Evolutionary conservation across 2,113 vertebrate genomes (phyloP).

Genomic region (Urocolius indicus): DNA sequence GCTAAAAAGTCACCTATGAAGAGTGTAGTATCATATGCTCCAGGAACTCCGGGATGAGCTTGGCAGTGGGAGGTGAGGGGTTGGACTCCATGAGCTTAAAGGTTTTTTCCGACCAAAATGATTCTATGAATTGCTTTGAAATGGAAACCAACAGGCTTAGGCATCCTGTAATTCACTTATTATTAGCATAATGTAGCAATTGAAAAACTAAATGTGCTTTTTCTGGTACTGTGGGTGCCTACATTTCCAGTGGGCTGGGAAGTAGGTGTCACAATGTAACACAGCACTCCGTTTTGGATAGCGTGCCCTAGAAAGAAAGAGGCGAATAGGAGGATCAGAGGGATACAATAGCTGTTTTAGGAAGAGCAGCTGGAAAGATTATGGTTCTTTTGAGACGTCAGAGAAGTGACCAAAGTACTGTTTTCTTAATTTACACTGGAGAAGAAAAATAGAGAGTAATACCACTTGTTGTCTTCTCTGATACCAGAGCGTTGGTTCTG

Average conservation of each 20-base stretch:
- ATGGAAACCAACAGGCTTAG: neutral
- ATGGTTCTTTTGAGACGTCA: no score
- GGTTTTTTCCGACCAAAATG: no score
- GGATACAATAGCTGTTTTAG: neutral
- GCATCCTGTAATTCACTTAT: neutral
- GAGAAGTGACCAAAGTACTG: neutral
- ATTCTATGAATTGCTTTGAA: neutral
- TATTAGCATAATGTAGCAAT: fast-evolving
- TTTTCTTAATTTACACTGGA: neutral
- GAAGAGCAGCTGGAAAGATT: neutral
- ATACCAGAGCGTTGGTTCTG: fast-evolving
- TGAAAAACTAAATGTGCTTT: neutral
- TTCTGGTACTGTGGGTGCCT: fast-evolving
- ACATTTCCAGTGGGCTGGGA: neutral
- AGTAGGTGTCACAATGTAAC: neutral
- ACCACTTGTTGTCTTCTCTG: fast-evolving
- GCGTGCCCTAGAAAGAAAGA: neutral
- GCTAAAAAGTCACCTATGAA: neutral
- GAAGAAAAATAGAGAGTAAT: fast-evolving
- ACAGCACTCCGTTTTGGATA: fast-evolving
- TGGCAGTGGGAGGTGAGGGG: no score
- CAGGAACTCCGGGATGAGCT: neutral
- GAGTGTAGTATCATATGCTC: no score
- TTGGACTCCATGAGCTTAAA: no score
- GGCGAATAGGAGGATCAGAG: neutral